phyloP scores from a whole-genome alignment of 2,113 vertebrate genomes.

The Ammospiza nelsoni region DNA sequence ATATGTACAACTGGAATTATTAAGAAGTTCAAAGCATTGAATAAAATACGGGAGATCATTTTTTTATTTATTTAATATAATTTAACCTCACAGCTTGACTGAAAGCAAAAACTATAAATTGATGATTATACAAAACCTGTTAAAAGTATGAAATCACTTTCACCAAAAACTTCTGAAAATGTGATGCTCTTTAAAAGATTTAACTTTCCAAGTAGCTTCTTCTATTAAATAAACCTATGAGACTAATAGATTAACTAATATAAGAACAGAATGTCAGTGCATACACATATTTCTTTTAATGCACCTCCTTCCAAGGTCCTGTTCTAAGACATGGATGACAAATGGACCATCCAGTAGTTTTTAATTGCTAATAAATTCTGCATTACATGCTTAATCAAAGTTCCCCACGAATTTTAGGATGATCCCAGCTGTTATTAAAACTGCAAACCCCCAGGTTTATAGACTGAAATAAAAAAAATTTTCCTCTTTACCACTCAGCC shows the following conservation, averaged over 20 bases:
- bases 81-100: not conserved
- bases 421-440: not conserved
- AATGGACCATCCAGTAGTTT: not conserved
- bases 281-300: not conserved
- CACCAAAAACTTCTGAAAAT: not conserved
- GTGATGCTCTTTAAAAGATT: not conserved
- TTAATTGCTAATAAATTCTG: conserved; percentile 8
- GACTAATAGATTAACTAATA: not conserved
- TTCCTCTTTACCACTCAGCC: not conserved
- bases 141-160: not conserved
- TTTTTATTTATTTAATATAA: conserved; percentile 1
- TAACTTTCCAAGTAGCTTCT: not conserved
- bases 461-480: not conserved
- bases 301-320: not conserved
- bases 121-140: not conserved
- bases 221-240: not conserved
- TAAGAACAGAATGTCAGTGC: not conserved
- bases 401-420: not conserved
- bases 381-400: not conserved
- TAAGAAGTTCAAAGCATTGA: not conserved
- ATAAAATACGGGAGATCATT: not conserved
- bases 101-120: not conserved
- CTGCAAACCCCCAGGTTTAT: not conserved
- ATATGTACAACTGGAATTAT: not conserved
- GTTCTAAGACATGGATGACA: not conserved